Base-by-base conservation (phyloP, 1,140 invertebrate genomes). In the Anagrus nilaparvatae region DNA sequence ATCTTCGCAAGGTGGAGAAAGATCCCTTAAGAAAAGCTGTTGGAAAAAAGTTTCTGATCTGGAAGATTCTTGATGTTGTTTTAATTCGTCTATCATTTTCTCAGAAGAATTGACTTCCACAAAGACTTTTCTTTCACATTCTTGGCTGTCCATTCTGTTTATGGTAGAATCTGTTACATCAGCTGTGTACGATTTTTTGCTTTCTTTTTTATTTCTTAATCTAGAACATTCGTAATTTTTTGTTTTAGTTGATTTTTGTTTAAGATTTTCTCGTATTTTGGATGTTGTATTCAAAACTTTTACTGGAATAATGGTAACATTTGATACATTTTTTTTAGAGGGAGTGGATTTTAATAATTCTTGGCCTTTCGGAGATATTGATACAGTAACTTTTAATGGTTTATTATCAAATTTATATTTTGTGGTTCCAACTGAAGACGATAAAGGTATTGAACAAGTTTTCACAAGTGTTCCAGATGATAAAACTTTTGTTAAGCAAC, bases 31-130 rank as follows among this genome's bases (percentile, higher is more conserved):
- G 46, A 83, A 79, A 18, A 84, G 67, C 59, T 81, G 72, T 55
- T 81, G 80, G 51, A 84, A 84, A 52, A 83, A 84, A 0, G 71
- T 71, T 52, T 82, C 69, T 0, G 73, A 72, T 49, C 74, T 60
- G 12, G 78, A 63, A n/a, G 61, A 61, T 44, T 75, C 69, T 40
- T 71, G 71, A 44, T 73, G 71, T 41, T 69, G 62, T 45, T 62
- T 70, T 17, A 77, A 71, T 47, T 49, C 13, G 28, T 46, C 3
- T 13, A 8, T 12, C 38, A 27, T 25, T 43, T 36, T 2, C 28
- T 43, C 29, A 14, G 8, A 30, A 13, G 25, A 24, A n/a, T 30
- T 28, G 5, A 21, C 1, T 18, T n/a, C 24, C 4, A n/a, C n/a
- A n/a, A n/a, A n/a, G n/a, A n/a, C n/a, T n/a, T n/a, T n/a, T n/a